Evolutionary conservation across 2,888 invertebrate genomes (phyloP).

Genomic region (Cartodere bifasciata): DNA sequence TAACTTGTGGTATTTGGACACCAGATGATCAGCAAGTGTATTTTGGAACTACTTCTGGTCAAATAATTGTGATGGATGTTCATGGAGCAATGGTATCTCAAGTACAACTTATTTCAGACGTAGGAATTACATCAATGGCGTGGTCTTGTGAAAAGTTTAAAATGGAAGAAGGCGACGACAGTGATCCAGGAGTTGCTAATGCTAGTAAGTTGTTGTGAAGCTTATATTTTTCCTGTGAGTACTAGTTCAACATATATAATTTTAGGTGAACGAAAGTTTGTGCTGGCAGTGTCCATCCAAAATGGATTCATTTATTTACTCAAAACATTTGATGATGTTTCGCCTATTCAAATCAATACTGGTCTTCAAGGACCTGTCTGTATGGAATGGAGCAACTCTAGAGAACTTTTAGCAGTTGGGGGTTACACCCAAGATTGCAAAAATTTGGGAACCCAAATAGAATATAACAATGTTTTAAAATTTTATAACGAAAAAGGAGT

Average conservation of each 20-base stretch:
- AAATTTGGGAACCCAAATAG: conserved; percentile 29
- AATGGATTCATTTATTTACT: conserved; percentile 84
- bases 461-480: conserved; percentile 72
- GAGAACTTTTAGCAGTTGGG: conserved; percentile 83
- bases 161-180: conserved; percentile 88
- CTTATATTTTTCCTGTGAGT: conserved; percentile 1
- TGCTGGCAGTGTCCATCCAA: conserved; percentile 77
- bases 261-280: conserved; percentile 49
- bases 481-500: conserved; percentile 82
- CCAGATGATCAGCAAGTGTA: conserved; percentile 96
- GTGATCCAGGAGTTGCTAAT: conserved; percentile 44
- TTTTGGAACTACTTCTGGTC: conserved; percentile 89
- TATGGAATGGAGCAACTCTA: conserved; percentile 95
- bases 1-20: conserved; percentile 96
- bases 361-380: conserved; percentile 68
- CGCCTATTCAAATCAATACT: conserved; percentile 75
- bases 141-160: conserved; percentile 98
- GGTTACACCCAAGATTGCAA: conserved; percentile 48
- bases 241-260: neutral
- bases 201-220: conserved; percentile 25
- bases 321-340: conserved; percentile 86
- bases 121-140: conserved; percentile 81
- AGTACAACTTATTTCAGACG: conserved; percentile 74
- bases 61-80: conserved; percentile 93
- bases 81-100: conserved; percentile 92